Evolutionary conservation across 2,888 invertebrate species (phyloP).

Genomic region (Troides oblongomaculatus): DNA sequence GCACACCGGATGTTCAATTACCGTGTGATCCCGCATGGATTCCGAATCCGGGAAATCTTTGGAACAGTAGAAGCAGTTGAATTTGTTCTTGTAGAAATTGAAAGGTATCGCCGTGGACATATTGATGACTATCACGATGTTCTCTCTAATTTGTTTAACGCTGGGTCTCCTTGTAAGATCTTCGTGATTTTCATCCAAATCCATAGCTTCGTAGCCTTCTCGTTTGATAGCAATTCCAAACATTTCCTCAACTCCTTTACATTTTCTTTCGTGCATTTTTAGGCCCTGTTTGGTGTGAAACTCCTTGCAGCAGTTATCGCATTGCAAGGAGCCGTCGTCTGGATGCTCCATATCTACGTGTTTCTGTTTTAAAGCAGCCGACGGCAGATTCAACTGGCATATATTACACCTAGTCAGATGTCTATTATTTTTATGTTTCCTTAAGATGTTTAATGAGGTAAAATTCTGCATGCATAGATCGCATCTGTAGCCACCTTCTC

Average conservation of each 20-base stretch:
- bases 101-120: slow-evolving; percentile 75
- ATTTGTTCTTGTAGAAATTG: slow-evolving; percentile 72
- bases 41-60: slow-evolving; percentile 71
- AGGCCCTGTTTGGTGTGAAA: slow-evolving; percentile 71
- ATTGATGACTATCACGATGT: slow-evolving; percentile 66
- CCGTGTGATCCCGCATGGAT: slow-evolving; percentile 63
- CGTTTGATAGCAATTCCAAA: slow-evolving; percentile 56
- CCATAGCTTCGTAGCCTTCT: slow-evolving; percentile 58
- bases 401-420: slow-evolving; percentile 65
- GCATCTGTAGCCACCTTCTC: slow-evolving; percentile 70
- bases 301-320: slow-evolving; percentile 63
- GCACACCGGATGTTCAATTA: slow-evolving; percentile 63
- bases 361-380: slow-evolving; percentile 65
- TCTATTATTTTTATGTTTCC: slow-evolving; percentile 64
- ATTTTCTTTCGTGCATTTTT: slow-evolving; percentile 66
- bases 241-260: slow-evolving; percentile 54
- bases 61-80: slow-evolving; percentile 72
- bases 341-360: slow-evolving; percentile 69
- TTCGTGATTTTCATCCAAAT: slow-evolving; percentile 57
- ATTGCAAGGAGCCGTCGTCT: slow-evolving; percentile 64
- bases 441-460: slow-evolving; percentile 61
- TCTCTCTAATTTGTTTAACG: slow-evolving; percentile 68
- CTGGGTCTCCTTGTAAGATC: slow-evolving; percentile 56
- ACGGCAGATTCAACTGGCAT: slow-evolving; percentile 64
- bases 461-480: slow-evolving; percentile 64